Percentiles rank a stretch among this genome's conserved stretches.
Conservation (phyloP, 53 echinoderm and acorn worm genomes). For the Paracentrotus lividus region DNA sequence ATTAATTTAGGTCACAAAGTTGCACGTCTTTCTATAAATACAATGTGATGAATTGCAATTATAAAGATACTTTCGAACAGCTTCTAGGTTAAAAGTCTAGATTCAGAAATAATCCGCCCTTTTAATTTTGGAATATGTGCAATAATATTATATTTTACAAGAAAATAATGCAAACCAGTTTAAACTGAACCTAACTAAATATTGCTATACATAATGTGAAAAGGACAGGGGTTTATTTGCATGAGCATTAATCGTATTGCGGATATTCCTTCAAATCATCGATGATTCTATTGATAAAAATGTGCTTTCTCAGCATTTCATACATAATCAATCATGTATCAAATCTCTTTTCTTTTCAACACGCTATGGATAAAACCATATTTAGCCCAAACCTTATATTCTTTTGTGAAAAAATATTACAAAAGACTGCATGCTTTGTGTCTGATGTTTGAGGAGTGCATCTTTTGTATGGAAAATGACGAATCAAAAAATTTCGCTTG, state of each 20-base stretch:
- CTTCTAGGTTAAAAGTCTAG: background rate
- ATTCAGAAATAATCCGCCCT: background rate
- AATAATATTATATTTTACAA: background rate
- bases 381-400: conserved; percentile 18
- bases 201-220: background rate
- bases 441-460: background rate
- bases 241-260: background rate
- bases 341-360: background rate
- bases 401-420: background rate
- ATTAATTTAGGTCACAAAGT: too few relatives aligned
- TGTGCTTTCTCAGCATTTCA: conserved; percentile 20
- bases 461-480: background rate
- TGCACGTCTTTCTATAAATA: too few relatives aligned
- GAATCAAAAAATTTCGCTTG: background rate
- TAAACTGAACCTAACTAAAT: background rate
- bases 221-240: background rate
- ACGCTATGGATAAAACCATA: background rate
- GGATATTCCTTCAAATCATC: background rate
- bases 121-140: background rate
- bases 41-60: background rate
- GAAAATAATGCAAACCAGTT: background rate
- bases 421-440: background rate
- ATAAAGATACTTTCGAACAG: background rate
- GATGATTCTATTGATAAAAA: background rate
- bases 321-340: conserved; percentile 3